phyloP scores from a whole-genome alignment of 2,888 invertebrate species.

The Sinhomidia bicolor region DNA sequence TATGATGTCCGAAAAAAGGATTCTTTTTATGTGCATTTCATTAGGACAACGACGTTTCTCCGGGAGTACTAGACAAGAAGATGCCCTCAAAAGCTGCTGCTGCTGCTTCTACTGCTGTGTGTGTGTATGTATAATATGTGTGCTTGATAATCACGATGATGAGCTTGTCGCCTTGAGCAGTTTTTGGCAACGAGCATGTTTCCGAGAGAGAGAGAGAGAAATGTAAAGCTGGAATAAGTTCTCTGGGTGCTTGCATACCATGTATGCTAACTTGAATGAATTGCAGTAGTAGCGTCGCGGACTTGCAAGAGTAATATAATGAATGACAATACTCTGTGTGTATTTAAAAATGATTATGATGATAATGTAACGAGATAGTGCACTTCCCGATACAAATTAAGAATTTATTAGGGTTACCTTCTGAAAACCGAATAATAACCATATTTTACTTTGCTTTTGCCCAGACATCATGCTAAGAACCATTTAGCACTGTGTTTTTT shows the following conservation, averaged over 20 bases:
- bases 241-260: neutral
- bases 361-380: too few relatives aligned
- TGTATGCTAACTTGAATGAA: neutral
- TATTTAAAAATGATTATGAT: too few relatives aligned
- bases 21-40: conserved; percentile 30
- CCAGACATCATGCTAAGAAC: conserved; percentile 2
- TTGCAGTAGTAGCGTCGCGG: too few relatives aligned
- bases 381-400: too few relatives aligned
- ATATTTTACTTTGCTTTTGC: too few relatives aligned
- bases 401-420: too few relatives aligned
- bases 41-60: conserved; percentile 27
- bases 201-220: neutral
- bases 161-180: conserved; percentile 49
- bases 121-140: neutral
- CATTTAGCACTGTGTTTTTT: conserved; percentile 2
- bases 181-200: neutral
- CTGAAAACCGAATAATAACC: too few relatives aligned
- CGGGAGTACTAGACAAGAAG: neutral
- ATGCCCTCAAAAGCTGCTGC: conserved; percentile 31
- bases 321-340: too few relatives aligned
- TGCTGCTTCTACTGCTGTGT: neutral
- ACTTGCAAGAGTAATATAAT: too few relatives aligned
- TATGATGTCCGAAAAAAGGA: conserved; percentile 18
- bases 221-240: neutral
- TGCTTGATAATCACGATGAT: conserved; percentile 47